phyloP scores from a whole-genome alignment of 92 coral and sea anemone genomes.

The Epizoanthus stellaris region DNA sequence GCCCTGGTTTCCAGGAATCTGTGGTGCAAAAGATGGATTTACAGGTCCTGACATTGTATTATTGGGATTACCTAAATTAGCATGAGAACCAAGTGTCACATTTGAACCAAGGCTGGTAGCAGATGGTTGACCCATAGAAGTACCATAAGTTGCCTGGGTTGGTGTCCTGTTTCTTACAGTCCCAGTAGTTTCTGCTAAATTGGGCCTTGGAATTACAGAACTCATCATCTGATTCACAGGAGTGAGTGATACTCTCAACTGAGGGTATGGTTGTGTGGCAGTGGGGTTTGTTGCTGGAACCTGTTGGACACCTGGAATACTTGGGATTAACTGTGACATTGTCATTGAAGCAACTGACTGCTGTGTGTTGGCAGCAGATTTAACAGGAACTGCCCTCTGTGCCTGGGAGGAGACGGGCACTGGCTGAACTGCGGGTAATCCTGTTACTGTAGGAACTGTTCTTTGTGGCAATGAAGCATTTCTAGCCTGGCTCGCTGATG shows the following conservation, averaged over 20 bases:
- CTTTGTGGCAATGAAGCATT: background rate
- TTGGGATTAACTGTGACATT: conserved; percentile 6
- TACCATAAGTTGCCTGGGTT: background rate
- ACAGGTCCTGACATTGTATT: background rate
- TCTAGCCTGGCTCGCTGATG: background rate
- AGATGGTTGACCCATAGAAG: conserved; percentile 18
- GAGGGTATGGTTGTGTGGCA: background rate
- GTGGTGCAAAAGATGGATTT: background rate
- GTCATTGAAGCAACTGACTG: background rate
- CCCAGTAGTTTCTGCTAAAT: background rate
- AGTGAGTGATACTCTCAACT: background rate
- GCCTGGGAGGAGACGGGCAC: background rate
- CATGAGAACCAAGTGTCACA: conserved; percentile 1
- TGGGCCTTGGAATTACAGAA: background rate
- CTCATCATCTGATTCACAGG: conserved; percentile 2
- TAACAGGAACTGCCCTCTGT: conserved; percentile 25
- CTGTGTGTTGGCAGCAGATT: background rate
- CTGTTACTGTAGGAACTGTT: background rate
- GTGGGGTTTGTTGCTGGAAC: background rate
- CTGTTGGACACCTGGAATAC: background rate
- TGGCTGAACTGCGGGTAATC: background rate
- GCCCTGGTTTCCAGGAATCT: background rate
- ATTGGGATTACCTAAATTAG: background rate
- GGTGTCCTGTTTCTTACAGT: background rate
- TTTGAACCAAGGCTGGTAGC: background rate